Base-by-base conservation (phyloP, 2,888 invertebrate genomes). In the Ariolimax columbianus region DNA sequence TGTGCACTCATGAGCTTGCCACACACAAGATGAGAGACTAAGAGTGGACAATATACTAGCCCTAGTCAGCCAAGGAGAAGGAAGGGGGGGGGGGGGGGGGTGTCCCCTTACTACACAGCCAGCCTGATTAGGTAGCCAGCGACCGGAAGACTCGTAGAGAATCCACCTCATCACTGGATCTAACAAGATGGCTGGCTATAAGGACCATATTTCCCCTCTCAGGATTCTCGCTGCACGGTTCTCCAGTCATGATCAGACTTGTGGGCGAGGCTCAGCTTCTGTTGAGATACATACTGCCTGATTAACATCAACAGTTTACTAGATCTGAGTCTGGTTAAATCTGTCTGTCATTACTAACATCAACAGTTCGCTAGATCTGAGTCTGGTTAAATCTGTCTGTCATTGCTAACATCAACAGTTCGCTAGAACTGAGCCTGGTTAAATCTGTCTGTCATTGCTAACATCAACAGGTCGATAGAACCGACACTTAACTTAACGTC, bases 211-310 rank as follows among this genome's bases (percentile, higher is more conserved):
- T 59, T 77, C 59, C 63, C 75, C 68, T 83, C 83, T 77, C 83
- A 66, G 66, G 59, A 68, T 84, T 84, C 84, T 84, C 84, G 84
- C 84, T 84, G 70, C 72, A 78, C 84, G 84, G 84, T 70, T 78
- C 78, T 84, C 84, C 84, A 84, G 84, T 84, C 84, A 78, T 84
- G 84, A 78, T 84, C 84, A 84, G 83, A 83, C 83, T 55, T 79
- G 59, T 77, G 70, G 72, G 38, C 78, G 84, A 84, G 78, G 84
- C 84, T 66, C 70, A 38, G 73, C 47, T 43, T 83, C 84, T 84
- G 84, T 84, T 47, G 78, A 78, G 47, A 84, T 78, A 84, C 59
- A 84, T 40, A 70, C 84, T 84, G 55, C 19, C 66, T 63, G 75
- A 70, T 83, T 83, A 83, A 68, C 14, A 38, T 43, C n/a, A 73